Conservation (phyloP, 2,113 vertebrate species). For the Paradoxurus hermaphroditus region DNA sequence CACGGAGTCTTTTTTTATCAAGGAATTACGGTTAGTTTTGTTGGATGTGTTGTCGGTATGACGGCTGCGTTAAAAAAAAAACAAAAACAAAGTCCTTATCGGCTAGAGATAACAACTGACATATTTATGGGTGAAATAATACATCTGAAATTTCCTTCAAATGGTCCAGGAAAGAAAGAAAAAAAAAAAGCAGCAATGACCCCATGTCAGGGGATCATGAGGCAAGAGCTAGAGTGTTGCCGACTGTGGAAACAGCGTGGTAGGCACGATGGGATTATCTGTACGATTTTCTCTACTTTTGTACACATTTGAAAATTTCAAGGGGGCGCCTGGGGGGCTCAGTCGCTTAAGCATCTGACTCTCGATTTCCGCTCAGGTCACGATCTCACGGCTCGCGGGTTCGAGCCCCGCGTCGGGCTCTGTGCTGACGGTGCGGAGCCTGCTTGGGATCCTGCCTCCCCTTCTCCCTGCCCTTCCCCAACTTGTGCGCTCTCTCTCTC, state of each 20-base stretch:
- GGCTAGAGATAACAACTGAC: conserved; percentile 9
- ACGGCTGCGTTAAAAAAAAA: neutral
- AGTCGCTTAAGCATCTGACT: too few relatives aligned
- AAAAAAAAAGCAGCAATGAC: too few relatives aligned
- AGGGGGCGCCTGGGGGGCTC: too few relatives aligned
- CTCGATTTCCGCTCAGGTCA: too few relatives aligned
- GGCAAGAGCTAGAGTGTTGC: neutral
- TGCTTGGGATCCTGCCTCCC: too few relatives aligned
- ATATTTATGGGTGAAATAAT: conserved; percentile 34
- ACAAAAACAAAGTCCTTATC: conserved; percentile 11
- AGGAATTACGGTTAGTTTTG: neutral
- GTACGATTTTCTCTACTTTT: neutral
- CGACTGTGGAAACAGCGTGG: neutral
- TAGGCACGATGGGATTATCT: neutral
- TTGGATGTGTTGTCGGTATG: neutral
- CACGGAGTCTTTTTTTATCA: neutral
- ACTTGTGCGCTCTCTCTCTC: too few relatives aligned
- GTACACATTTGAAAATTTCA: neutral
- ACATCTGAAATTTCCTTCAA: conserved; percentile 34
- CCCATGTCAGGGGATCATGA: neutral
- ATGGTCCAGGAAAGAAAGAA: neutral
- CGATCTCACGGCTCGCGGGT: too few relatives aligned
- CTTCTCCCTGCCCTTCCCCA: too few relatives aligned
- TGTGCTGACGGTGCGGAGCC: too few relatives aligned
- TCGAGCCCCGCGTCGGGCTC: too few relatives aligned